phyloP scores from a whole-genome alignment of 2,797 vertebrate species.

The Epinephelus awoara region DNA sequence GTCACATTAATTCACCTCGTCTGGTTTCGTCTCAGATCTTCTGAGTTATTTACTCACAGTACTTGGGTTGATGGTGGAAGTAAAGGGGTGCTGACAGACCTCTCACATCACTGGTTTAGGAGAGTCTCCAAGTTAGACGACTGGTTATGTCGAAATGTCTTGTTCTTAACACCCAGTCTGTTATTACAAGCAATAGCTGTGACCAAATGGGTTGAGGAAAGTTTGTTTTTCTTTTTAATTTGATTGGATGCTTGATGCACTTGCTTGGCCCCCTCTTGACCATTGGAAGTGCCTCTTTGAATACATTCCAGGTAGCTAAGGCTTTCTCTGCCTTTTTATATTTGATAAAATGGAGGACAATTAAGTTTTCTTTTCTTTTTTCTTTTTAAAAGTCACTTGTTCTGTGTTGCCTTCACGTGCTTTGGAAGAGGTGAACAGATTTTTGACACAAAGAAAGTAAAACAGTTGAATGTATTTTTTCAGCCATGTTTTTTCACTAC shows the following conservation, averaged over 20 bases:
- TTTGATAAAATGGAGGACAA: slow-evolving; percentile 77
- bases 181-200: slow-evolving; percentile 83
- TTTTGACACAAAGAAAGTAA: slow-evolving; percentile 94
- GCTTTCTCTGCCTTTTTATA: slow-evolving; percentile 87
- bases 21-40: slow-evolving; percentile 15
- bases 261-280: slow-evolving; percentile 82
- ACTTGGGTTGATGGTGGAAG: slow-evolving; percentile 54
- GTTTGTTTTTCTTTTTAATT: slow-evolving; percentile 57
- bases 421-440: slow-evolving; percentile 86
- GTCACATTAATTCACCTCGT: slow-evolving; percentile 43
- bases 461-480: slow-evolving; percentile 97
- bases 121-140: slow-evolving; percentile 39
- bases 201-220: slow-evolving; percentile 85
- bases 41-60: slow-evolving; percentile 34
- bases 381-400: slow-evolving; percentile 84
- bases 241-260: slow-evolving; percentile 78
- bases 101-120: slow-evolving; percentile 39
- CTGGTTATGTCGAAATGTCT: slow-evolving; percentile 39
- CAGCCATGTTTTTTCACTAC: slow-evolving; percentile 92
- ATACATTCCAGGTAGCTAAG: slow-evolving; percentile 96
- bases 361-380: slow-evolving; percentile 44
- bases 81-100: slow-evolving; percentile 39
- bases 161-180: slow-evolving; percentile 60
- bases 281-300: slow-evolving; percentile 91
- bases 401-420: slow-evolving; percentile 87